A percentile compares a stretch with the other conserved stretches of the same genome.
Conservation (phyloP, 2,797 vertebrate species). For the Tauraco hartlaubi region DNA sequence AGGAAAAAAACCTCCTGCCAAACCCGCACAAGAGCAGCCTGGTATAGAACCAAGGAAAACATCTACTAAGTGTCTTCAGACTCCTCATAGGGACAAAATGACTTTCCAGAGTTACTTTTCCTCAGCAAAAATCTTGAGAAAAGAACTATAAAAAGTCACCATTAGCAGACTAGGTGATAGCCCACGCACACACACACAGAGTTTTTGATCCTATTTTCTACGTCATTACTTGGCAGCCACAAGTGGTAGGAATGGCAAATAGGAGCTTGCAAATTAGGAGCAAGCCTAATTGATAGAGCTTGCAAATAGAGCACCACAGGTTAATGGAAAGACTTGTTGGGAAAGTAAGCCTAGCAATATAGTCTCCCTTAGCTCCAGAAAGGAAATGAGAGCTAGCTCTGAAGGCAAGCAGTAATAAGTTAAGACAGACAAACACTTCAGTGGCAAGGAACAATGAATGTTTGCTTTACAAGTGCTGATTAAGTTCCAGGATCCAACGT, state of each 20-base stretch:
- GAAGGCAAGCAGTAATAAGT: background rate
- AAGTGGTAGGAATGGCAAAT: background rate
- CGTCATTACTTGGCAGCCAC: background rate
- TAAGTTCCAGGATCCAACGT: background rate
- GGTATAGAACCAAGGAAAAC: background rate
- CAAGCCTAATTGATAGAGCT: background rate
- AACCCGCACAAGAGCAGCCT: background rate
- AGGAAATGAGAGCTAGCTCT: background rate
- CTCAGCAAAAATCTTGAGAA: background rate
- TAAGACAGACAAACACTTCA: background rate
- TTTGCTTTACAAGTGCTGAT: background rate
- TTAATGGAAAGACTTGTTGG: background rate
- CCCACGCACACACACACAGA: background rate
- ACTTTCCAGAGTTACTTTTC: background rate
- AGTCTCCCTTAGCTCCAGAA: background rate
- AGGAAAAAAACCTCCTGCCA: background rate
- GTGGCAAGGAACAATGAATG: background rate
- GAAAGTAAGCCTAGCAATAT: background rate
- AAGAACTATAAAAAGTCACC: background rate
- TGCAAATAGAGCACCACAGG: background rate
- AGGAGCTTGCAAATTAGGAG: background rate
- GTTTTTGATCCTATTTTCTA: background rate
- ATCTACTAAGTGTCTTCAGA: background rate
- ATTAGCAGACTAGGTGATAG: background rate
- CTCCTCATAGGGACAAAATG: background rate